phyloP scores from a whole-genome alignment of 37 sponge, comb jelly and placozoan species.

The Hexactinellida sp. region DNA sequence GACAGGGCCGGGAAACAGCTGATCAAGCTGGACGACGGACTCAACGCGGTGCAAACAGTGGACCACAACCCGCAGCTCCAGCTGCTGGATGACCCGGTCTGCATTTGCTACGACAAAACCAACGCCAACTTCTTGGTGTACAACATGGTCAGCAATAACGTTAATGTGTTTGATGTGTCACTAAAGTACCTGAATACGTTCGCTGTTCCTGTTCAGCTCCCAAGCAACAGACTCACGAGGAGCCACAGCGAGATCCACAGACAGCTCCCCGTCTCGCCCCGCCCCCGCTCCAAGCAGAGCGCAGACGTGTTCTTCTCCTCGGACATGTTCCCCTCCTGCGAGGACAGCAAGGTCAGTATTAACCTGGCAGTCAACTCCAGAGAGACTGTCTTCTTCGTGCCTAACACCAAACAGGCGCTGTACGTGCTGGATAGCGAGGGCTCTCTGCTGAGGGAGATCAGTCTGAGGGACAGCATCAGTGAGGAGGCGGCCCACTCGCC shows the following conservation, averaged over 20 bases:
- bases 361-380: not conserved
- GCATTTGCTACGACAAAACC: not conserved
- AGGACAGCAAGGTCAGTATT: not conserved
- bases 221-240: not conserved
- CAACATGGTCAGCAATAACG: not conserved
- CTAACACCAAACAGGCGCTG: not conserved
- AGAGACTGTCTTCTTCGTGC: not conserved
- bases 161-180: not conserved
- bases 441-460: not conserved
- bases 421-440: not conserved
- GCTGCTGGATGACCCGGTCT: not conserved
- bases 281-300: not conserved
- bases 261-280: not conserved
- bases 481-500: not conserved
- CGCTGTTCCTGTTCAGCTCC: not conserved
- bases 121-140: not conserved
- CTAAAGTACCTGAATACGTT: not conserved
- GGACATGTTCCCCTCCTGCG: not conserved
- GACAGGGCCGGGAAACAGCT: not conserved
- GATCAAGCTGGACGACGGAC: not conserved
- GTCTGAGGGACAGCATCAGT: not conserved
- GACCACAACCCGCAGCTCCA: not conserved
- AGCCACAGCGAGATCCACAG: not conserved
- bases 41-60: not conserved
- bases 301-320: not conserved